These are phyloP conservation scores for Sarcophaga caerulescens DNA, from an alignment of 2,888 invertebrate species.

Conservation along the genomic window DNA sequence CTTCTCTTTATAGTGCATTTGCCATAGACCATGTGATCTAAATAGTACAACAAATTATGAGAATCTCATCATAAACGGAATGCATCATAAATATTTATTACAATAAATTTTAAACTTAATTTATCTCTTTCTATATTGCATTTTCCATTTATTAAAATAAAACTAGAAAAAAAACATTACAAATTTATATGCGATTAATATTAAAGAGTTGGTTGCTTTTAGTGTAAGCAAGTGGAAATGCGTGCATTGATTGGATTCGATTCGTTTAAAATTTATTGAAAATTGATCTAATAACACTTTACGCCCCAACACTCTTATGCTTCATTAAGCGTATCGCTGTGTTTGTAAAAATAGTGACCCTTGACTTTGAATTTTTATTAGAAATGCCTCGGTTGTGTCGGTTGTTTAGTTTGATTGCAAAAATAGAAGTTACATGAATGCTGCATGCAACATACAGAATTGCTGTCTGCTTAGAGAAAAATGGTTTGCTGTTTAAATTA, in stretches of 20 bases:
- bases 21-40: slow-evolving; percentile 60
- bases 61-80: slow-evolving; percentile 33
- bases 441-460: slow-evolving; percentile 27
- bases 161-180: neutral
- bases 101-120: neutral
- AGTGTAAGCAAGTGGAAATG: neutral
- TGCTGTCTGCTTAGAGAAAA: slow-evolving; percentile 43
- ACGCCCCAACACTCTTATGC: slow-evolving; percentile 60
- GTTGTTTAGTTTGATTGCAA: slow-evolving; percentile 25
- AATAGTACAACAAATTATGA: slow-evolving; percentile 56
- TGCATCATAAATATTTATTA: neutral
- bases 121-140: neutral
- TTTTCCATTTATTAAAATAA: neutral
- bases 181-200: too few relatives aligned
- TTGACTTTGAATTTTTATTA: slow-evolving; percentile 65
- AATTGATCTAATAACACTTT: slow-evolving; percentile 68
- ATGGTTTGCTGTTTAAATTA: slow-evolving; percentile 61
- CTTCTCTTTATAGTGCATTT: slow-evolving; percentile 62
- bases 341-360: slow-evolving; percentile 63
- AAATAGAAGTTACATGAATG: slow-evolving; percentile 34
- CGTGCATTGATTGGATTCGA: neutral
- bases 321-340: slow-evolving; percentile 45
- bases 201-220: neutral
- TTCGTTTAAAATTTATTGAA: slow-evolving; percentile 60
- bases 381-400: slow-evolving; percentile 42